Base-by-base conservation (phyloP, 2,113 vertebrate genomes). In the Noctilio leporinus region DNA sequence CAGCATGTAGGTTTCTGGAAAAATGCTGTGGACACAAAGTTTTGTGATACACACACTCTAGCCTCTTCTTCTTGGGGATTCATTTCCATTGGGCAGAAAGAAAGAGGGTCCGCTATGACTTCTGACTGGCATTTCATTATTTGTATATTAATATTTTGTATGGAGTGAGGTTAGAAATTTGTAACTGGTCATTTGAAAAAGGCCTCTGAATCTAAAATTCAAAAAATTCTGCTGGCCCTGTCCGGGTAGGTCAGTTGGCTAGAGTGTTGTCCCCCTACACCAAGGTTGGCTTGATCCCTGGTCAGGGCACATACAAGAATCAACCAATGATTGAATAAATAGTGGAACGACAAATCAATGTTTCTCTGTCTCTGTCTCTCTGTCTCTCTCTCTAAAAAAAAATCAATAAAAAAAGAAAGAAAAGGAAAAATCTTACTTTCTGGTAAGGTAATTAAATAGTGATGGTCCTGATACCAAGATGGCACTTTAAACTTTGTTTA, bases 151-250 rank as follows among this genome's bases (percentile, higher is more conserved):
- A 73, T 19, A 64, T 62, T 38, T 70, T 24, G 16, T 70, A 19
- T 65, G 28, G 40, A 70, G 11, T 86, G 45, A 64, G 22, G 15
- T 26, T 94, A 53, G 67, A 89, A 45, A 89, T 86, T 94, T 30
- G 5, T n/a, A 55, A 33, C 10, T 73, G 33, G 15, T 33, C 38
- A 55, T 47, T 88, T 43, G 57, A 75, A 86, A 89, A 94, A 75
- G 40, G 45, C 43, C 19, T 53, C 17, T 76, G 91, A 45, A 40
- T 85, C 65, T 70, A 64, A 90, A 92, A 85, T 80, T 86, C 92
- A 9, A 88, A 86, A 57, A 55, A 28, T 76, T 67, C 30, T 85
- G 47, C 38, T 93, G 57, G 57, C 57, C 10, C 57, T 62, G 11
- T 6, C 57, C 11, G 24, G 26, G 26, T 30, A 62, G 57, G 26